These are phyloP conservation scores for Scaptomyza pallida DNA, from an alignment of 1,140 invertebrate genomes.

Conservation along the genomic window DNA sequence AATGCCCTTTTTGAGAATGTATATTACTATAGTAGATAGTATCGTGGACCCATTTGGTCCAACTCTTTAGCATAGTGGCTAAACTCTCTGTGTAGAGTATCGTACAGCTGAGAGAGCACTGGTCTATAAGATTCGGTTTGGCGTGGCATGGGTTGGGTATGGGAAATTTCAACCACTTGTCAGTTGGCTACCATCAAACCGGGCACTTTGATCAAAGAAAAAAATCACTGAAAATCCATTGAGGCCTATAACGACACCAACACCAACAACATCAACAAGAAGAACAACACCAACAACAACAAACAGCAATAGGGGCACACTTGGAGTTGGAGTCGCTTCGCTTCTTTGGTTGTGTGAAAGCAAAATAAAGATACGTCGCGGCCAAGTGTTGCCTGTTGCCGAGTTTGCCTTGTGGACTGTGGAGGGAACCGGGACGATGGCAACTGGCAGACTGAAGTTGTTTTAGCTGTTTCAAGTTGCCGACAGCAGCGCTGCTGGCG, in stretches of 20 bases:
- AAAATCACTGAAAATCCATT: conserved; percentile 77
- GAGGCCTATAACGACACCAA: conserved; percentile 75
- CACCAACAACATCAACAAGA: conserved; percentile 30
- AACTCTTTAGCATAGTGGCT: background rate
- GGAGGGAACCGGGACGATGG: conserved; percentile 26
- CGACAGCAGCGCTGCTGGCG: conserved; percentile 70
- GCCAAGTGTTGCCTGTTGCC: conserved; percentile 69
- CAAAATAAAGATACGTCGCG: conserved; percentile 78
- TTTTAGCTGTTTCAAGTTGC: conserved; percentile 70
- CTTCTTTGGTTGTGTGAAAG: conserved; percentile 56
- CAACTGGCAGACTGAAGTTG: conserved; percentile 66
- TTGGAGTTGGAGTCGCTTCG: conserved; percentile 38
- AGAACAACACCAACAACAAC: conserved; percentile 29
- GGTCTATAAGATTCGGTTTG: conserved; percentile 21
- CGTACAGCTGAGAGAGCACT: conserved; percentile 30
- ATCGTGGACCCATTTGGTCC: background rate
- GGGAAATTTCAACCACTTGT: conserved; percentile 75
- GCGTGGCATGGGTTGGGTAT: conserved; percentile 48
- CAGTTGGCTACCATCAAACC: conserved; percentile 61
- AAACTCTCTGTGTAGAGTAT: background rate
- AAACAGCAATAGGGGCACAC: conserved; percentile 51
- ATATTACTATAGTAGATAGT: too few species aligned
- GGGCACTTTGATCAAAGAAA: conserved; percentile 76
- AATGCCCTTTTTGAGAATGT: too few species aligned
- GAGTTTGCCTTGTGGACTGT: conserved; percentile 43